phyloP scores from a whole-genome alignment of 2,113 vertebrate genomes.

The Damaliscus lunatus region DNA sequence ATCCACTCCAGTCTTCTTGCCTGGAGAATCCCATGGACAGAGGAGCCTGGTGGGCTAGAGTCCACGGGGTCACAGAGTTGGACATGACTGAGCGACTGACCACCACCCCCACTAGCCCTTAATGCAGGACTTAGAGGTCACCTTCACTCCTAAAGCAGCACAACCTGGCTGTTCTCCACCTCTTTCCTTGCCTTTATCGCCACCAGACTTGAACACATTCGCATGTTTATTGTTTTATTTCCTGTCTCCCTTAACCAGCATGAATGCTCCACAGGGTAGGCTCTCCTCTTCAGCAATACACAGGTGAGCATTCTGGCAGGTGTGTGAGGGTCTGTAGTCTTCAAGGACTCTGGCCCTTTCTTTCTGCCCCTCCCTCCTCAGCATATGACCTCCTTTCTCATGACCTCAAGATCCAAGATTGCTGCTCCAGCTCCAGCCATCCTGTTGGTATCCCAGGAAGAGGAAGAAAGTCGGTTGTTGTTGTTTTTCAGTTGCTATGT shows the following conservation, averaged over 20 bases:
- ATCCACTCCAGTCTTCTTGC: not conserved
- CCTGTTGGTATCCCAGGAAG: not conserved
- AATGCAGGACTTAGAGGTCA: not conserved
- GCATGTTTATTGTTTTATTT: not conserved
- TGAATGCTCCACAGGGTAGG: no score
- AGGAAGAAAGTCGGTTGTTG: not conserved
- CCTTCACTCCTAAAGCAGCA: not conserved
- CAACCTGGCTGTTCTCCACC: accelerated
- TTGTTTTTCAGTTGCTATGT: not conserved
- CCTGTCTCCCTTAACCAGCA: not conserved
- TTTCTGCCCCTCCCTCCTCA: not conserved
- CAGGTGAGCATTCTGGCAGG: not conserved
- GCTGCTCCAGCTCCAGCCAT: not conserved
- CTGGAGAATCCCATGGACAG: not conserved
- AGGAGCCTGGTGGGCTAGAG: not conserved
- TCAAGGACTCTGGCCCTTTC: not conserved
- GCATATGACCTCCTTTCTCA: not conserved
- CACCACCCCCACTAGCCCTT: not conserved
- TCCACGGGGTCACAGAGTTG: accelerated
- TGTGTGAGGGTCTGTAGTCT: not conserved
- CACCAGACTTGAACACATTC: not conserved
- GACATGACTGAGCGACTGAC: not conserved
- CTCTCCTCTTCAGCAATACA: not conserved
- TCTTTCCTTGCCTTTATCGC: not conserved
- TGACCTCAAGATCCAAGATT: not conserved